These are phyloP conservation scores for Lipotes vexillifer DNA, from an alignment of 2,113 vertebrate species.

Conservation along the genomic window DNA sequence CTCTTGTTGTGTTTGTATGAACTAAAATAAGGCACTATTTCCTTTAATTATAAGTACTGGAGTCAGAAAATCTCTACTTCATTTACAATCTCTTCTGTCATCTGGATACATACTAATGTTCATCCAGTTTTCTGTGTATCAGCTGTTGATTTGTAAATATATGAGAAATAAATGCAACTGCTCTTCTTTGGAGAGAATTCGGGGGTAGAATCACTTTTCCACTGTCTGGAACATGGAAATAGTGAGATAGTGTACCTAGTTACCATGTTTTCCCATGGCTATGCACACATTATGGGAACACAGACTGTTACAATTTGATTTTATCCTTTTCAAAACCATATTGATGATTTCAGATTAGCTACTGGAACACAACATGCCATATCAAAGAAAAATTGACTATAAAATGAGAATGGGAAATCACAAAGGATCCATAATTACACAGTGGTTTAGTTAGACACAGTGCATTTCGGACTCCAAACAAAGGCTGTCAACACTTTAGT, in stretches of 20 bases:
- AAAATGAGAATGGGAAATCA: conserved; percentile 48
- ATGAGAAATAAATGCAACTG: conserved; percentile 42
- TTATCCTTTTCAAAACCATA: conserved; percentile 46
- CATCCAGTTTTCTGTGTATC: not conserved
- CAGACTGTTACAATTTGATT: conserved; percentile 30
- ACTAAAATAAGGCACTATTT: not conserved
- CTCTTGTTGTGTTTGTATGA: not conserved
- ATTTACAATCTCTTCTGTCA: not conserved
- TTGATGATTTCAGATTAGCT: conserved; percentile 48
- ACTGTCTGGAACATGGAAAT: not conserved
- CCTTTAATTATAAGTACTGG: not conserved
- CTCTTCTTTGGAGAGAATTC: not conserved
- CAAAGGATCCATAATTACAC: conserved; percentile 40
- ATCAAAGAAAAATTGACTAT: conserved; percentile 42
- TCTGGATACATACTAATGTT: not conserved
- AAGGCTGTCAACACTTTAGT: not conserved
- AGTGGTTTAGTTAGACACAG: conserved; percentile 16
- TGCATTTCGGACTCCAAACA: conserved; percentile 29
- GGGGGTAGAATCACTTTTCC: not conserved
- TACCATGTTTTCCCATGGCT: not conserved
- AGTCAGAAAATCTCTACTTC: not conserved
- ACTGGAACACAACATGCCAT: conserved; percentile 25
- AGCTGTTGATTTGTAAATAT: conserved; percentile 44
- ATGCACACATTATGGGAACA: not conserved
- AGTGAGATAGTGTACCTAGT: not conserved